Percentiles rank a stretch among this genome's conserved stretches.
phyloP scores from a whole-genome alignment of 2,888 invertebrate species.

The Ennomos quercinarius region DNA sequence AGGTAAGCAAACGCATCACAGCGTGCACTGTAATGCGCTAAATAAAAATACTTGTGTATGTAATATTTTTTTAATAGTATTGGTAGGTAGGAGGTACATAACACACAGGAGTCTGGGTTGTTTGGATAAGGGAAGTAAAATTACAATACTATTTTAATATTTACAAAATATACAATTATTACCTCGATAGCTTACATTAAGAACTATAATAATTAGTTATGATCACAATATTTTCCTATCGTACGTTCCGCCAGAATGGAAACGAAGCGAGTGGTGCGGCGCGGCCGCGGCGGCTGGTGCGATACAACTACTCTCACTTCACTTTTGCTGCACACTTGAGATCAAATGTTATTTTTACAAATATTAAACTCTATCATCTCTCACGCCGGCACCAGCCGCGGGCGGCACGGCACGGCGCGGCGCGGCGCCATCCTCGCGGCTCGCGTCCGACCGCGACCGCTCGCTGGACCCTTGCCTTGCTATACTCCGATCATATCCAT shows the following conservation, averaged over 20 bases:
- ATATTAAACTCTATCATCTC: conserved; percentile 78
- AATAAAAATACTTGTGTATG: conserved; percentile 64
- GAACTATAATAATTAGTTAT: conserved; percentile 80
- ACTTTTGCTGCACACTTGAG: conserved; percentile 85
- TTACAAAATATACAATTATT: conserved; percentile 86
- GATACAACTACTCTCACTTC: conserved; percentile 74
- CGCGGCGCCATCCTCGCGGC: conserved; percentile 38
- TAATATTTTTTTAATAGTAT: conserved; percentile 87
- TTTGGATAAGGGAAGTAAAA: conserved; percentile 84
- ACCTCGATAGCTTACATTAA: conserved; percentile 77
- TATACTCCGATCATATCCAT: conserved; percentile 31
- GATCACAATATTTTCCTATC: conserved; percentile 85
- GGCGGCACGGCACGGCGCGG: conserved; percentile 60
- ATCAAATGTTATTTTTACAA: conserved; percentile 84
- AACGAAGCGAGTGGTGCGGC: conserved; percentile 57
- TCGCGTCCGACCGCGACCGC: conserved; percentile 36
- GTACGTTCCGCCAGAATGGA: conserved; percentile 71
- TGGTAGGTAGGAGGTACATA: conserved; percentile 87
- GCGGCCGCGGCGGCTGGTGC: conserved; percentile 66
- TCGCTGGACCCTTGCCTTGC: conserved; percentile 25
- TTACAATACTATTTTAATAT: conserved; percentile 86
- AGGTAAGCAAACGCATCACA: conserved; percentile 7
- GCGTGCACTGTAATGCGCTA: conserved; percentile 22
- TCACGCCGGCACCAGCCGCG: conserved; percentile 74
- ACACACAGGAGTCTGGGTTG: conserved; percentile 85